Evolutionary conservation across 1,140 invertebrate species (phyloP).

Genomic region (Sycophila sp.): DNA sequence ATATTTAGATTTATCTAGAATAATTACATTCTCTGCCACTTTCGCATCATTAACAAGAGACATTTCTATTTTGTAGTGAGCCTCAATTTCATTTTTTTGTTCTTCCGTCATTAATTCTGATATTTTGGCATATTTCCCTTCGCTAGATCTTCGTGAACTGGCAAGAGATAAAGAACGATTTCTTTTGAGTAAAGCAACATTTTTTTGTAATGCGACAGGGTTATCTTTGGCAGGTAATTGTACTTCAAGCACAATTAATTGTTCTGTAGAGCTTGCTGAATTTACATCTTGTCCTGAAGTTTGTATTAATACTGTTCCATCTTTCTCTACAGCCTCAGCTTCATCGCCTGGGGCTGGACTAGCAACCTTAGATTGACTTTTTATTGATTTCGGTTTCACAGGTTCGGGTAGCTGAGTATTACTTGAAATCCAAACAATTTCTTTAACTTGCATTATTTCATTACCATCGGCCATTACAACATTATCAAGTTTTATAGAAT

Average conservation of each 20-base stretch:
- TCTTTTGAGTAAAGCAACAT: not conserved
- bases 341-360: conserved; percentile 30
- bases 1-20: conserved; percentile 43
- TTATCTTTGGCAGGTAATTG: conserved; percentile 29
- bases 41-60: conserved; percentile 40
- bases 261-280: not conserved
- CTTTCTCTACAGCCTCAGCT: conserved; percentile 5
- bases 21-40: conserved; percentile 42
- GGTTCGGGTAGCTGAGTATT: conserved; percentile 4
- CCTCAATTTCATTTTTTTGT: conserved; percentile 50
- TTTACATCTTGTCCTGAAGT: not conserved
- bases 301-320: conserved; percentile 21
- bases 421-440: conserved; percentile 36
- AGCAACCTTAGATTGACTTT: not conserved
- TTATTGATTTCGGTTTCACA: conserved; percentile 19
- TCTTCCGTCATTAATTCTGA: conserved; percentile 51
- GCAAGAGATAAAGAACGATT: not conserved
- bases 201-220: not conserved
- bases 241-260: conserved; percentile 33
- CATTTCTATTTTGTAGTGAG: conserved; percentile 47
- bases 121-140: conserved; percentile 42
- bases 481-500: conserved; percentile 13
- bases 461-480: conserved; percentile 9
- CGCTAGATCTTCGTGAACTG: not conserved
- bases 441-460: conserved; percentile 20